Evolutionary conservation across 2,888 invertebrate species (phyloP), one percentile per base, ranked within the genome.

Genomic region (Pachydiplax longipennis): DNA sequence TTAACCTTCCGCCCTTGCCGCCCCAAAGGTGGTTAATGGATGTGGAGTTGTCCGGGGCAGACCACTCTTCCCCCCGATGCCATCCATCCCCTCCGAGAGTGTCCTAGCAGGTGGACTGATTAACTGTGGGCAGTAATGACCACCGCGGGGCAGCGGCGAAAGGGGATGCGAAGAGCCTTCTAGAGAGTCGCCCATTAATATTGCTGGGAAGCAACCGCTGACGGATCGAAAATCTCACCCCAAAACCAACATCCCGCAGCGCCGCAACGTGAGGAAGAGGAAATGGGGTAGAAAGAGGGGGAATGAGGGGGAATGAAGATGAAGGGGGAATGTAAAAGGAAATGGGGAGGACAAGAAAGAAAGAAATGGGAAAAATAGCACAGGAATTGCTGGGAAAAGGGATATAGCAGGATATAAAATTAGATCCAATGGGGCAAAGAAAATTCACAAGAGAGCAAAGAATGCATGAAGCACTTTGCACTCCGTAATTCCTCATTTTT

Each of bases 41-140:
- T 73, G 73, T 31, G 73, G 73, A 73, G 25, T 31, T 31, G 73
- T 73, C 73, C 31, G 31, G 73, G 73, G 25, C 73, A 31, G 2
- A 73, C 73, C 73, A 10, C 31, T 31, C 73, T 31, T 31, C 73
- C 73, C 31, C 73, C 13, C 18, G 53, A 53, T 5, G 53, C 53
- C 53, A 18, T 53, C 73, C 31, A 12, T 73, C 25, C 65, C 73
- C 73, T 25, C 25, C 31, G 25, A 18, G 53, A 53, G 53, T 53
- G 53, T 53, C 73, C 25, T 73, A 73, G 73, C 73, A 73, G 73
- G 73, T 73, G 73, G 73, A 73, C 73, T 73, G 73, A 73, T 73
- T 73, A 73, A 73, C 73, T 73, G 73, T 73, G 73, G 73, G 73
- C 73, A 73, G 73, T 73, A 73, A 73, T 73, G 73, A 73, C 73